A percentile compares a stretch with the other conserved stretches of the same genome.
phyloP scores from a whole-genome alignment of 2,113 vertebrate genomes.

The Orientallactaga bullata region DNA sequence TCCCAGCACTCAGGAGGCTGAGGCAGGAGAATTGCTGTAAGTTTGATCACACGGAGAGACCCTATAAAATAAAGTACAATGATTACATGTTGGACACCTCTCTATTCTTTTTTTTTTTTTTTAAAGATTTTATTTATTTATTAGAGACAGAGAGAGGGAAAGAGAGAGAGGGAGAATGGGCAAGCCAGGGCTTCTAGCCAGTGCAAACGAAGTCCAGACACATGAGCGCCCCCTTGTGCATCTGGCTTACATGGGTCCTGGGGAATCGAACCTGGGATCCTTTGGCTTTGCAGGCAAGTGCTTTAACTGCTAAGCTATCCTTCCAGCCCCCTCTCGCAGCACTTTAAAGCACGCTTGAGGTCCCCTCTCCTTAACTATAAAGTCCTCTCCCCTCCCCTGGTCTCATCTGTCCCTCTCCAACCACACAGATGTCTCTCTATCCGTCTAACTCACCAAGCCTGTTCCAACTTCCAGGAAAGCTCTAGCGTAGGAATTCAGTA shows the following conservation, averaged over 20 bases:
- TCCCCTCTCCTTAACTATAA: not conserved
- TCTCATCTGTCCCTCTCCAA: not conserved
- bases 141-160: too few species aligned
- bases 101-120: not conserved
- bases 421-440: not conserved
- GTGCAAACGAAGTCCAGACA: too few species aligned
- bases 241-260: too few species aligned
- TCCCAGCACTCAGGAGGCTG: not conserved
- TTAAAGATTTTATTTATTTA: too few species aligned
- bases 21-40: not conserved
- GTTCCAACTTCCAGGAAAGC: not conserved
- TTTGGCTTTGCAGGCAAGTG: too few species aligned
- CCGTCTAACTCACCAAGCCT: not conserved
- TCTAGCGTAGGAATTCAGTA: not conserved
- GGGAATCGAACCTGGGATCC: too few species aligned
- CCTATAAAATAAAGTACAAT: not conserved
- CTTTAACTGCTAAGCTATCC: too few species aligned
- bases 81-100: accelerated
- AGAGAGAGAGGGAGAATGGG: too few species aligned
- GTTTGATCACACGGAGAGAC: not conserved
- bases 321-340: not conserved
- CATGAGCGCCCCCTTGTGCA: too few species aligned
- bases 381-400: not conserved
- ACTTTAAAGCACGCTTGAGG: not conserved
- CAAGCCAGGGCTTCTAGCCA: too few species aligned